phyloP scores from a whole-genome alignment of 2,113 vertebrate species.

The Cephalopterus ornatus region DNA sequence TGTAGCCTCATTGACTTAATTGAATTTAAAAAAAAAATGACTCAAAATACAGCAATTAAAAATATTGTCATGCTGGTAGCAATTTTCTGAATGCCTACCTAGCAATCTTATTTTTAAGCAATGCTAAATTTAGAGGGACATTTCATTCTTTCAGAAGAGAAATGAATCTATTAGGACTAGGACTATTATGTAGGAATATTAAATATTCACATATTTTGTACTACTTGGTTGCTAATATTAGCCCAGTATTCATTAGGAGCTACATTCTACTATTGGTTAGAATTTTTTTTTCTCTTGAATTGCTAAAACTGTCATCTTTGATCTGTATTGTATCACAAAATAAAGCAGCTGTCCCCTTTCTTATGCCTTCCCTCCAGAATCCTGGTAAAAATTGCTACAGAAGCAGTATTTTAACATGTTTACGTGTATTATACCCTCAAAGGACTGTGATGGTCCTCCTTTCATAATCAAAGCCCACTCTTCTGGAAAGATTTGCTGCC shows the following conservation, averaged over 20 bases:
- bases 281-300: background rate
- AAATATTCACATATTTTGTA: conserved; percentile 55
- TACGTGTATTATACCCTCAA: background rate
- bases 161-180: conserved; percentile 10
- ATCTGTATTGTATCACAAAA: background rate
- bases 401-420: background rate
- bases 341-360: background rate
- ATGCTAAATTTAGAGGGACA: conserved; percentile 16
- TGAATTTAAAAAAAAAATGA: background rate
- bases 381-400: background rate
- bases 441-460: background rate
- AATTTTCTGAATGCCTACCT: conserved; percentile 33
- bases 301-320: background rate
- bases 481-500: background rate
- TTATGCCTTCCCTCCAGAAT: background rate
- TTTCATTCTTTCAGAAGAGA: conserved; percentile 40
- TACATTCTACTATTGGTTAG: background rate
- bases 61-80: background rate
- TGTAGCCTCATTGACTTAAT: background rate
- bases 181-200: conserved; percentile 7
- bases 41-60: background rate
- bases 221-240: conserved; percentile 45
- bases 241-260: conserved; percentile 9
- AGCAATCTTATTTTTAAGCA: conserved; percentile 6
- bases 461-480: background rate